phyloP scores from a whole-genome alignment of 2,797 vertebrate genomes.

The Sardinella longiceps region DNA sequence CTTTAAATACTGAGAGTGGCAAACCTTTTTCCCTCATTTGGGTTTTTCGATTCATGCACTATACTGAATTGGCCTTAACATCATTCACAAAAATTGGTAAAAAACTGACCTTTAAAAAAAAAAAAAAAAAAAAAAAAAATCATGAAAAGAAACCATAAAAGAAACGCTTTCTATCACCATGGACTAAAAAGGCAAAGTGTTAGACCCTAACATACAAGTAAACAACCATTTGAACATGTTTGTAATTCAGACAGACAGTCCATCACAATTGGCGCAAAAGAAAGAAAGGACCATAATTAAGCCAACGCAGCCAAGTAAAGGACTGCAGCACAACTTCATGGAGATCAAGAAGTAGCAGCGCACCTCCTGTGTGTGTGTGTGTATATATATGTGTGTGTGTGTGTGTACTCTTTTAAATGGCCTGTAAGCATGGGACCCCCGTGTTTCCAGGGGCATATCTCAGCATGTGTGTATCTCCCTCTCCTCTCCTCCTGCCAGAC shows the following conservation, averaged over 20 bases:
- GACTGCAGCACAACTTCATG: not conserved
- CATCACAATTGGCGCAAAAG: slow-evolving; percentile 65
- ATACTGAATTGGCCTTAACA: slow-evolving; percentile 79
- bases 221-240: slow-evolving; percentile 68
- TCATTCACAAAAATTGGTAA: slow-evolving; percentile 78
- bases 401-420: not conserved
- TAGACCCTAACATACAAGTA: slow-evolving; percentile 78
- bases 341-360: not conserved
- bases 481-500: not conserved
- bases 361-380: not conserved
- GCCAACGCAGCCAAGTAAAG: not conserved
- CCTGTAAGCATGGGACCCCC: not conserved
- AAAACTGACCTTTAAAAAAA: slow-evolving; percentile 53
- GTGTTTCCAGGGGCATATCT: not conserved
- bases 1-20: slow-evolving; percentile 72
- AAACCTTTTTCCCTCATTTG: slow-evolving; percentile 60
- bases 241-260: slow-evolving; percentile 67
- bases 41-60: slow-evolving; percentile 84
- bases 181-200: slow-evolving; percentile 76
- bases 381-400: not conserved
- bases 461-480: not conserved
- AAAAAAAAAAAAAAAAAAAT: slow-evolving; percentile 76
- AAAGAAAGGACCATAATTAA: slow-evolving; percentile 12
- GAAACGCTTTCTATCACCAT: slow-evolving; percentile 83
- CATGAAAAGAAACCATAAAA: slow-evolving; percentile 82